Evolutionary conservation across 1,140 invertebrate genomes (phyloP), one percentile per base, ranked within the genome.

Genomic region (Drosophila grimshawi): DNA sequence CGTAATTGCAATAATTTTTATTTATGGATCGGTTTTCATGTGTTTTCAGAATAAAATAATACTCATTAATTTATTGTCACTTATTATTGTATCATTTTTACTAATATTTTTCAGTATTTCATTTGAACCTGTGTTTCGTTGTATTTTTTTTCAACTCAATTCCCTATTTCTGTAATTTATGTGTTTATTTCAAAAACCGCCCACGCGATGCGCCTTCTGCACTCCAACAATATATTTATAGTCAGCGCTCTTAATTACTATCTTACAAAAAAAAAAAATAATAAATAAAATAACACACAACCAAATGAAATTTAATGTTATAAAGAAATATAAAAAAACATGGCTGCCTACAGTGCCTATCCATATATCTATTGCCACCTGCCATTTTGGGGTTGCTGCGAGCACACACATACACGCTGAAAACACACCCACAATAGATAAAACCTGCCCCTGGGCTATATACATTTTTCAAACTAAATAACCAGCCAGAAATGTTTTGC

Each of bases 1-100:
- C 83, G 85, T 80, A 88, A 83, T 81, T 89, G 80, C 83, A 88
- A 89, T 89, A 63, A 83, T 77, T 83, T 89, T 63, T 80, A 77
- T 86, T 86, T 86, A 83, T 88, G 82, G 78, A 48, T 46, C 78
- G 69, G 57, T 61, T 66, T 70, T 72, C 55, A 65, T 76, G 68
- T 49, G 59, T 74, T 64, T 68, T 64, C 57, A 69, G 74, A 85
- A 75, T 27, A 57, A 72, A 60, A 56, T 56, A 53, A 37, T 3
- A 19, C 33, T 19, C 51, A 11, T 2, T 3, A 53, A 62, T 19
- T 19, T 19, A 19, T 19, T 19, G 19, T 19, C 19, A 19, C 8
- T 10, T 7, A 61, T 45, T 32, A 45, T 32, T 32, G 53, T 35
- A 29, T 39, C 7, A 35, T 39, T 45, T 6, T 66, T 53, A 55